Evolutionary conservation across 1,140 invertebrate genomes (phyloP).

Genomic region (Drosophila yakuba): DNA sequence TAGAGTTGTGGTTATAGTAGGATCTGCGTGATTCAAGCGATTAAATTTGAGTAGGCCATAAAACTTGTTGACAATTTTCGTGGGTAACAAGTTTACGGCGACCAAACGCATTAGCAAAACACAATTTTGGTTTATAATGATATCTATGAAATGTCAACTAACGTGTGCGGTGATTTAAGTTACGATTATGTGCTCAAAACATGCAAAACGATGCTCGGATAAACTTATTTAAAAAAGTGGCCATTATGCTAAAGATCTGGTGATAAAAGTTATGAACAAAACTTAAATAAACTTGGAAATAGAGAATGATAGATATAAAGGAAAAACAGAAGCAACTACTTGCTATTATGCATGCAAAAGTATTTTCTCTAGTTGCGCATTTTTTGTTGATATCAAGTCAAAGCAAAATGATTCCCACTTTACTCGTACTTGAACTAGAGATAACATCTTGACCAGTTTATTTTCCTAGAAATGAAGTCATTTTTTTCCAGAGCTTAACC

Average conservation of each 20-base stretch:
- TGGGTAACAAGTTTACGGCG: constrained; percentile 10
- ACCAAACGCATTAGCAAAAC: constrained; percentile 37
- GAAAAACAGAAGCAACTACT: neutral
- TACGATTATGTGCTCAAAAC: constrained; percentile 26
- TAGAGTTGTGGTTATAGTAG: constrained; percentile 13
- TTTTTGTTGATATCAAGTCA: constrained; percentile 1
- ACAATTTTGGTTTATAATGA: constrained; percentile 39
- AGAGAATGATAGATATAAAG: neutral
- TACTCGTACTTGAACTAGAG: constrained; percentile 4
- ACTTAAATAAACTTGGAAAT: neutral
- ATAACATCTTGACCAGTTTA: constrained; percentile 31
- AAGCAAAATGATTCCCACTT: neutral
- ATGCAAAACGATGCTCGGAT: constrained; percentile 16
- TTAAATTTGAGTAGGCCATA: constrained; percentile 37
- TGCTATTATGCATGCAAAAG: constrained; percentile 3
- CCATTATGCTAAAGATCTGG: neutral
- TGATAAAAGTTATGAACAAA: neutral
- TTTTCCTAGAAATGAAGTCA: neutral
- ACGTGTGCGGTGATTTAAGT: constrained; percentile 24
- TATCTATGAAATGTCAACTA: constrained; percentile 32
- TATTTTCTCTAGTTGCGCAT: neutral
- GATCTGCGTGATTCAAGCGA: constrained; percentile 16
- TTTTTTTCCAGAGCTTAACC: constrained; percentile 20
- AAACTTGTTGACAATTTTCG: constrained; percentile 49
- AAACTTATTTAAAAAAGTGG: neutral